Evolutionary conservation across 2,888 invertebrate species (phyloP).

Genomic region (Torymus texanus): DNA sequence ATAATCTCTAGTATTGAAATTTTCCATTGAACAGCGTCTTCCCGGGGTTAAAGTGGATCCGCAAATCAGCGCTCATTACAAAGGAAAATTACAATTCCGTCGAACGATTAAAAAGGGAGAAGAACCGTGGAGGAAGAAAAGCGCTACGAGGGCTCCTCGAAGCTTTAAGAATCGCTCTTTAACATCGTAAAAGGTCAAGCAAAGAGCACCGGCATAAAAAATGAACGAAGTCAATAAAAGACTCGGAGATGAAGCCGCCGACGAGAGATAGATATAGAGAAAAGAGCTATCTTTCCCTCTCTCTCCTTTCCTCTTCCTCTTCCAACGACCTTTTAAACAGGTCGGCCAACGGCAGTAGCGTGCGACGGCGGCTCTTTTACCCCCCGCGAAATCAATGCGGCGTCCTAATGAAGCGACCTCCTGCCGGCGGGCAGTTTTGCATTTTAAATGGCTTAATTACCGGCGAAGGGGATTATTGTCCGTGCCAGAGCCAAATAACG

Average conservation of each 20-base stretch:
- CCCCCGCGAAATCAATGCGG: not conserved
- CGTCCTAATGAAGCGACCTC: conserved; percentile 43
- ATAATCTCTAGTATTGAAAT: too few relatives aligned
- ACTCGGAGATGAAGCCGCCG: not conserved
- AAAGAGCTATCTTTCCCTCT: not conserved
- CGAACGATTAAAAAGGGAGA: too few relatives aligned
- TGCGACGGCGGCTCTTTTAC: not conserved
- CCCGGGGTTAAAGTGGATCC: too few relatives aligned
- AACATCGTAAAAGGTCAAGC: conserved; percentile 19
- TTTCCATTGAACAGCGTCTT: too few relatives aligned
- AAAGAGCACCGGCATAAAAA: not conserved
- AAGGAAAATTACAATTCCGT: not conserved
- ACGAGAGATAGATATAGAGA: not conserved
- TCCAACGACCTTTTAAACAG: conserved; percentile 16
- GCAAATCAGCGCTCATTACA: not conserved
- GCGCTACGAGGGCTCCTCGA: too few relatives aligned
- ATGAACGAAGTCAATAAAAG: conserved; percentile 23
- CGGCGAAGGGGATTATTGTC: conserved; percentile 31
- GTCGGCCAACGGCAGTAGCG: not conserved
- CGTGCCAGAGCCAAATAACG: conserved; percentile 7
- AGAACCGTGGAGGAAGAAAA: too few relatives aligned
- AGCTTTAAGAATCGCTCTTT: not conserved
- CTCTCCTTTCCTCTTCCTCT: too few relatives aligned
- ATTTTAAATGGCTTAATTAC: conserved; percentile 51
- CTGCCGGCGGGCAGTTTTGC: conserved; percentile 35